Evolutionary conservation across 2,113 vertebrate species (phyloP), one percentile per base, ranked within the genome.

Genomic region (Carettochelys insculpta): DNA sequence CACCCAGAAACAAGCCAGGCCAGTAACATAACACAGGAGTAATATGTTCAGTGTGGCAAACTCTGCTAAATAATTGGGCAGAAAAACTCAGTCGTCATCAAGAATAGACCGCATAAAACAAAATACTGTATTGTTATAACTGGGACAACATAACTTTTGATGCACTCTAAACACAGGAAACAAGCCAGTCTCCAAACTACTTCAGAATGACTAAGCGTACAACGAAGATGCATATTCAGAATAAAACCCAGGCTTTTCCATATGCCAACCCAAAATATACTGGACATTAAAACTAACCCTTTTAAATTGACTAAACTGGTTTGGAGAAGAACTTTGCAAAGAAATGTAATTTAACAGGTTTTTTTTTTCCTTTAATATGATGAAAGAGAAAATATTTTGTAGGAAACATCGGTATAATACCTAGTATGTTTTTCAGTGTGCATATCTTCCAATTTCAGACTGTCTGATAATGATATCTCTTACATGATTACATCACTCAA

Each of bases 321-420:
- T 92, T 78, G 58, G 43, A 89, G 56, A 80, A 81, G 11, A 27
- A 68, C 16, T 53, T 86, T 24, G 43, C 58, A 85, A 87, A 87
- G 5, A 54, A 87, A 89, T 54, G 19, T 45, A 27, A 27, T 75
- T 71, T 76, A 89, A 78, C 43, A 51, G 48, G 48, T 9, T 9
- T 48, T 48, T 48, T 48, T 79, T 54, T 86, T 19, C 45, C 31
- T 86, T 6, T 1, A 73, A 88, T 92, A 78, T 71, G 86, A 58
- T 47, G 5, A 48, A 90, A 8, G 3, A 87, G 11, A 82, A 75
- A 85, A 80, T 38, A 76, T 68, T 85, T 81, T 71, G 80, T 34
- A 81, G 76, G 29, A 41, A 43, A 53, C 1, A 83, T 78, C 73
- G 19, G 31, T 83, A 61, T 47, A 75, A 45, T 11, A 75, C 25